phyloP scores from a whole-genome alignment of 2,797 vertebrate genomes.

The Somateria mollissima region DNA sequence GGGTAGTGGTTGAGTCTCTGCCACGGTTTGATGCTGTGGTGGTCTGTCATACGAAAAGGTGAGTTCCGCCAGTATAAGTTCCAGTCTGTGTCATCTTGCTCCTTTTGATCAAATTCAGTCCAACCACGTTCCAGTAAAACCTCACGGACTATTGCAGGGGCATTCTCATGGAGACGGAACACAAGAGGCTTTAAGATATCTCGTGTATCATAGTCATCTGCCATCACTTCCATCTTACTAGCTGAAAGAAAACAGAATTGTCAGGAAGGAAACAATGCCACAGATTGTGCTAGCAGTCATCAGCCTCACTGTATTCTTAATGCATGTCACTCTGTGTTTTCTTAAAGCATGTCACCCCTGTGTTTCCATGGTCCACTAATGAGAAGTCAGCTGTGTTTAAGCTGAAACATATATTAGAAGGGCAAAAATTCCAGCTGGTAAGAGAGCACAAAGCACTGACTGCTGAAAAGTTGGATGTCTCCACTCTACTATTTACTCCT shows the following conservation, averaged over 20 bases:
- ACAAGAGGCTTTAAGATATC: constrained; percentile 63
- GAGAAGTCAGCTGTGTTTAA: not conserved
- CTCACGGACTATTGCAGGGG: constrained; percentile 80
- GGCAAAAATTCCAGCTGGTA: not conserved
- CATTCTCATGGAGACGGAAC: constrained; percentile 78
- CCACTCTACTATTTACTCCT: not conserved
- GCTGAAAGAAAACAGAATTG: not conserved
- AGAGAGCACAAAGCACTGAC: not conserved
- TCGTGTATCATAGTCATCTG: not conserved
- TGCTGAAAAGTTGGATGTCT: not conserved
- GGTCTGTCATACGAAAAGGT: constrained; percentile 76
- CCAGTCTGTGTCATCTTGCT: constrained; percentile 79
- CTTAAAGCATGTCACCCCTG: not conserved
- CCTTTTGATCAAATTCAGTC: constrained; percentile 76
- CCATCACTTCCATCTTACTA: constrained; percentile 38
- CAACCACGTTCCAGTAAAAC: constrained; percentile 86
- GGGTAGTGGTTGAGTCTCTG: constrained; percentile 88
- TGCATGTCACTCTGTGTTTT: not conserved
- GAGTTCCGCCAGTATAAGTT: constrained; percentile 83
- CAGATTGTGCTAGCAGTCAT: not conserved
- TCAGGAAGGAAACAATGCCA: not conserved
- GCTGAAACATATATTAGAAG: not conserved
- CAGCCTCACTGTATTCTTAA: not conserved
- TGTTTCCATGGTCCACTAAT: not conserved
- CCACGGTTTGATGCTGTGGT: constrained; percentile 81